Percentiles rank a stretch among this genome's conserved stretches.
Conservation (phyloP, 2,888 invertebrate genomes). For the Dendrolimus houi region DNA sequence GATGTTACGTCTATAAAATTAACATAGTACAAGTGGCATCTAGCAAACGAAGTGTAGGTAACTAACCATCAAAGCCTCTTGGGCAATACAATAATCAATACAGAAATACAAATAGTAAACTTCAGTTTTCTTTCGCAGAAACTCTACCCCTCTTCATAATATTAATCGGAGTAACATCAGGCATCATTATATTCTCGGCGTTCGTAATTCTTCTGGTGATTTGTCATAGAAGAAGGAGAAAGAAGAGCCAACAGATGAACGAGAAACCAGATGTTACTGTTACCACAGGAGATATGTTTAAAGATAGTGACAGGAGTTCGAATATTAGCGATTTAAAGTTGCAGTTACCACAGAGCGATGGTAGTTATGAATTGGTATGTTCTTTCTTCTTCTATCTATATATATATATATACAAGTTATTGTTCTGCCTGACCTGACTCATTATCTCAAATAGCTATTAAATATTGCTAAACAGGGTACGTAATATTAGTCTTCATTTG, state of each 20-base stretch:
- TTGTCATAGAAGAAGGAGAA: constrained; percentile 80
- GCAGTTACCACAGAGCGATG: constrained; percentile 89
- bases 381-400: constrained; percentile 15
- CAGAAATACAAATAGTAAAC: no score
- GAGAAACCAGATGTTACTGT: constrained; percentile 77
- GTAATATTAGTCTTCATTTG: no score
- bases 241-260: constrained; percentile 63
- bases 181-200: constrained; percentile 88
- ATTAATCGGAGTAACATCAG: constrained; percentile 88
- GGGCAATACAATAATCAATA: no score
- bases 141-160: constrained; percentile 87
- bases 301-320: constrained; percentile 92
- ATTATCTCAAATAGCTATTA: no score
- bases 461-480: no score
- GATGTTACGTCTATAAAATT: no score
- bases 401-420: no score
- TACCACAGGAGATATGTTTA: constrained; percentile 64
- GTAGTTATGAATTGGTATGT: constrained; percentile 84
- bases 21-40: no score
- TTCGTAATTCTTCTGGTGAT: constrained; percentile 88
- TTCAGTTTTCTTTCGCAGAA: constrained; percentile 66
- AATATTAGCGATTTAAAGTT: constrained; percentile 95
- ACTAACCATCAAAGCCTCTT: no score
- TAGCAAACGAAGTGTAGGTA: no score
- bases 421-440: no score